phyloP scores from a whole-genome alignment of 2,113 vertebrate species.

The Strix aluco region DNA sequence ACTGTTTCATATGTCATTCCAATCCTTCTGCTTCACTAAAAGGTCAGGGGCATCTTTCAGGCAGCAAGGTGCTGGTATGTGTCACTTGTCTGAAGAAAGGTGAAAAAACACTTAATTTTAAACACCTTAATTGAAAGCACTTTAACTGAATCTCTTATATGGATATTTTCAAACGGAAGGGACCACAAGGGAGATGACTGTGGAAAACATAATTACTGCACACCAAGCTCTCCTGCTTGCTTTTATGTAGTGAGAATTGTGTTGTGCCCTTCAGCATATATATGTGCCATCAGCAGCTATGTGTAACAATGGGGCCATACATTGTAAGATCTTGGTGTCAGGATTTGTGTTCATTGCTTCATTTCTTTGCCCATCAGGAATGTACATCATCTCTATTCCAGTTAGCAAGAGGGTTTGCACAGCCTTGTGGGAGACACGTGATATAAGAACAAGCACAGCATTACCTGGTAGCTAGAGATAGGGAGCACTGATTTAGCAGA shows the following conservation, averaged over 20 bases:
- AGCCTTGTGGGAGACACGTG: not conserved
- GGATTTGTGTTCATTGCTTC: not conserved
- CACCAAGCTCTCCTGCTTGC: not conserved
- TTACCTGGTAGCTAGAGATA: not conserved
- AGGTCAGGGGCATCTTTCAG: not conserved
- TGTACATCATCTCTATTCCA: not conserved
- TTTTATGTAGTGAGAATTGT: not conserved
- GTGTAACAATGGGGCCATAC: not conserved
- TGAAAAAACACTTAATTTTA: not conserved
- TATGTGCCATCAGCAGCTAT: fast-evolving
- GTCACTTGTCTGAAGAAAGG: not conserved
- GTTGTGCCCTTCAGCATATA: not conserved
- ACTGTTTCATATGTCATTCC: not conserved
- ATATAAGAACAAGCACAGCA: not conserved
- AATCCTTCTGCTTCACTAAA: not conserved
- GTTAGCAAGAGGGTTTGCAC: not conserved
- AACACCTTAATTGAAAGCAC: not conserved
- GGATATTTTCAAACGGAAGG: not conserved
- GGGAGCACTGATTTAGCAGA: not conserved
- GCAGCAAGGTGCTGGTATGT: not conserved
- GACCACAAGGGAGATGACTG: not conserved
- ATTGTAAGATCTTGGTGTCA: not conserved
- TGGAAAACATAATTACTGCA: not conserved
- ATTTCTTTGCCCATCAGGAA: not conserved
- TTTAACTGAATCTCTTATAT: not conserved